phyloP scores from a whole-genome alignment of 2,113 vertebrate species.

The Rhea americana region DNA sequence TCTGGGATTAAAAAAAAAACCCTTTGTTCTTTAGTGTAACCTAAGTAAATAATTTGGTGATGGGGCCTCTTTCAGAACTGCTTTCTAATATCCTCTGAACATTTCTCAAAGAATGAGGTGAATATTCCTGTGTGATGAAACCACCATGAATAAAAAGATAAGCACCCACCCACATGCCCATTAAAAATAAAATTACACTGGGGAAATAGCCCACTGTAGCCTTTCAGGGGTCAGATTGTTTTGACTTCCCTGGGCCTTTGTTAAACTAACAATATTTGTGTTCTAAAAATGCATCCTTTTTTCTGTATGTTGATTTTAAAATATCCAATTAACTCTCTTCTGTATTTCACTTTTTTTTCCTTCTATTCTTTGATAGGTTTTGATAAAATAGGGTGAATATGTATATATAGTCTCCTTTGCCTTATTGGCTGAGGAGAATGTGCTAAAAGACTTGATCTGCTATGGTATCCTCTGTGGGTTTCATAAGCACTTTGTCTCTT shows the following conservation, averaged over 20 bases:
- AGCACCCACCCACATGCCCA: rapidly evolving
- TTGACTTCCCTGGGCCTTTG: not conserved
- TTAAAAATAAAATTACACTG: not conserved
- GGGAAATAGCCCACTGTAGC: not conserved
- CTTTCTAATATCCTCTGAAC: not conserved
- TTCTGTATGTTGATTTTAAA: not conserved
- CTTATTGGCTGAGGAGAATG: not conserved
- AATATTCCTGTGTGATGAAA: not conserved
- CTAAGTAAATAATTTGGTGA: not conserved
- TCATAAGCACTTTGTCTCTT: not conserved
- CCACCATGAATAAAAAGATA: not conserved
- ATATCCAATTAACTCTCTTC: not conserved
- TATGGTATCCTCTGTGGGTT: not conserved
- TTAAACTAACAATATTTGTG: not conserved
- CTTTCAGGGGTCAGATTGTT: not conserved
- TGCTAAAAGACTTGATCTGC: not conserved
- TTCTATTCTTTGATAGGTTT: not conserved
- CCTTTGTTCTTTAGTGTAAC: rapidly evolving
- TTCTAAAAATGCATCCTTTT: not conserved
- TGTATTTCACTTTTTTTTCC: not conserved
- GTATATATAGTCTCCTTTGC: not conserved
- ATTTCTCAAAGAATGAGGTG: not conserved
- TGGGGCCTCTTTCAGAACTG: not conserved
- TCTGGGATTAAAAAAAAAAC: not conserved
- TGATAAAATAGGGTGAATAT: not conserved